phyloP scores from a whole-genome alignment of 2,113 vertebrate genomes.

The Hydrolagus affinis region DNA sequence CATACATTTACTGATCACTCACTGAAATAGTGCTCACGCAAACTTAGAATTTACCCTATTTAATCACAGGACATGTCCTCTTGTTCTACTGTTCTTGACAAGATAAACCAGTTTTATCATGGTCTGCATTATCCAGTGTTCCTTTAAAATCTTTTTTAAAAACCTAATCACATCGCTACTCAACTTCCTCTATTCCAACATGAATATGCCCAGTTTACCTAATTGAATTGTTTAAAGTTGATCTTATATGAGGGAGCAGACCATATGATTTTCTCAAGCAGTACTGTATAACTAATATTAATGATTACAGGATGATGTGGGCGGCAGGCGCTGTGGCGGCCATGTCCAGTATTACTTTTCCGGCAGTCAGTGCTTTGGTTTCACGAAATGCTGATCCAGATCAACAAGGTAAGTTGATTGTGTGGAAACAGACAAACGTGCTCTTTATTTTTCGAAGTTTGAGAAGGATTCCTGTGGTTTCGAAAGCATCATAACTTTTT shows the following conservation, averaged over 20 bases:
- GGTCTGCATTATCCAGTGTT: too few relatives aligned
- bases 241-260: too few relatives aligned
- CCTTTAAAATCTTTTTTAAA: too few relatives aligned
- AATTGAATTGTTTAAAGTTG: not conserved
- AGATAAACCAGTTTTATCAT: too few relatives aligned
- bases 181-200: not conserved
- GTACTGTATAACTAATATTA: not conserved
- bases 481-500: not conserved
- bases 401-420: conserved; percentile 63
- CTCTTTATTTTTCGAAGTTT: not conserved
- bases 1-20: too few relatives aligned
- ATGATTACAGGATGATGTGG: conserved; percentile 76
- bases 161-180: too few relatives aligned
- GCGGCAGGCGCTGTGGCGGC: conserved; percentile 72
- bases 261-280: not conserved
- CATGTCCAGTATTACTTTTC: conserved; percentile 82
- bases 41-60: too few relatives aligned
- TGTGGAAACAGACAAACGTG: not conserved
- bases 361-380: conserved; percentile 71
- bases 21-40: too few relatives aligned
- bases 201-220: not conserved
- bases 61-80: too few relatives aligned
- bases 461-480: not conserved
- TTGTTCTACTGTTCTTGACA: too few relatives aligned
- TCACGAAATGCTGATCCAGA: conserved; percentile 75